phyloP scores from a whole-genome alignment of 2,113 vertebrate species.

The Esox niger region DNA sequence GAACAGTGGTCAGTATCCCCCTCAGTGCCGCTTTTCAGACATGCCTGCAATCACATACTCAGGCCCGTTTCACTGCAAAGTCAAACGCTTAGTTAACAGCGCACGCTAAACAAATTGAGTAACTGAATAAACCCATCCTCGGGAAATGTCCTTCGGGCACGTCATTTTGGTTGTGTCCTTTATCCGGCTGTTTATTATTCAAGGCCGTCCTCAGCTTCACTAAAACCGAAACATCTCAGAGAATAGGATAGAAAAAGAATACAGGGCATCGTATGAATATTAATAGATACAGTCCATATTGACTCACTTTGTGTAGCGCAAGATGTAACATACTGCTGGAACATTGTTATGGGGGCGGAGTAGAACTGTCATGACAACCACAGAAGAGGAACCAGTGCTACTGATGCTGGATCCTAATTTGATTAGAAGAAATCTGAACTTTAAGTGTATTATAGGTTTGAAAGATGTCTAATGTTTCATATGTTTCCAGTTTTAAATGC shows the following conservation, averaged over 20 bases:
- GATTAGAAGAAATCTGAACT: too few species aligned
- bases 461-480: too few species aligned
- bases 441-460: too few species aligned
- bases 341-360: too few species aligned
- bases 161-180: slow-evolving; percentile 21
- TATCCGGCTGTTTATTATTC: slow-evolving; percentile 18
- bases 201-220: slow-evolving; percentile 3
- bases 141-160: slow-evolving; percentile 9
- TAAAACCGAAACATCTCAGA: slow-evolving; percentile 11
- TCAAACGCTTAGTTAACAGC: not conserved
- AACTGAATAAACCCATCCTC: slow-evolving; percentile 18
- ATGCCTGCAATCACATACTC: not conserved
- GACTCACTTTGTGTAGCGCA: slow-evolving; percentile 26
- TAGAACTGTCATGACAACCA: too few species aligned
- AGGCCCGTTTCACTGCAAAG: not conserved
- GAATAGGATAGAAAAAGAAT: slow-evolving; percentile 17
- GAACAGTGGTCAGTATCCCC: not conserved
- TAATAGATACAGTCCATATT: slow-evolving; percentile 19
- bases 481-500: too few species aligned
- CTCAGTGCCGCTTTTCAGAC: not conserved
- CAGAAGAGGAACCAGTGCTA: not conserved
- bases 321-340: slow-evolving; percentile 42
- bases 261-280: slow-evolving; percentile 17
- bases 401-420: too few species aligned
- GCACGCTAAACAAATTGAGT: slow-evolving; percentile 22